Evolutionary conservation across 1,140 invertebrate genomes (phyloP).

Genomic region (Drosophila ironensis): DNA sequence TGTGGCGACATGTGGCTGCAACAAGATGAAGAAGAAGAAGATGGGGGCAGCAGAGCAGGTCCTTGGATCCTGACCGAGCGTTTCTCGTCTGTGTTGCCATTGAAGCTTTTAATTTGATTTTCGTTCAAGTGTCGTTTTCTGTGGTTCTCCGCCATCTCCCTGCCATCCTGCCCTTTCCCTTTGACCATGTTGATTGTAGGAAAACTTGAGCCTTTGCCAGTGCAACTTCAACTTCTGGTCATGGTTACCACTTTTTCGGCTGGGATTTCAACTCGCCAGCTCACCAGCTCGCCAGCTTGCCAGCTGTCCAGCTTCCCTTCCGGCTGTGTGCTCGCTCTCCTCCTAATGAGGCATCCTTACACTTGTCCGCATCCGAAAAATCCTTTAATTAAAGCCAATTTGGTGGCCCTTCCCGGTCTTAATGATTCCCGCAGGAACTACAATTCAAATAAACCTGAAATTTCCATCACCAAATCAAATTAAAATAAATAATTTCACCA

Average conservation of each 20-base stretch:
- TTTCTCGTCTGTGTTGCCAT: slow-evolving; percentile 59
- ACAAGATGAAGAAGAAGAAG: neutral
- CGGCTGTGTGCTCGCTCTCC: slow-evolving; percentile 10
- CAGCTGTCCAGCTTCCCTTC: slow-evolving; percentile 7
- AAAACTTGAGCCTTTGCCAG: slow-evolving; percentile 27
- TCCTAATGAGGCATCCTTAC: slow-evolving; percentile 40
- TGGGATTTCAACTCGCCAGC: slow-evolving; percentile 14
- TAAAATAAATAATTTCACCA: too few species aligned
- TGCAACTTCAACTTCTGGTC: neutral
- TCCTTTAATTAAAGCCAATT: slow-evolving; percentile 27
- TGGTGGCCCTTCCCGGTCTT: neutral
- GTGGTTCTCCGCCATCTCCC: slow-evolving; percentile 13
- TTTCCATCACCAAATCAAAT: too few species aligned
- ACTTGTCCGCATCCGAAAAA: slow-evolving; percentile 14
- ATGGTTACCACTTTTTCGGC: slow-evolving; percentile 15
- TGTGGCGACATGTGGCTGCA: slow-evolving; percentile 57
- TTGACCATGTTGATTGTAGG: slow-evolving; percentile 26
- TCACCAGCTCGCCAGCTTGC: neutral
- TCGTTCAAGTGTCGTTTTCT: slow-evolving; percentile 77
- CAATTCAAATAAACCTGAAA: neutral
- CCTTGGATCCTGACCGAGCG: slow-evolving; percentile 10
- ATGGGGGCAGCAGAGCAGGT: slow-evolving; percentile 13
- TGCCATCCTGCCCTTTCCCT: neutral
- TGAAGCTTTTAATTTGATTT: slow-evolving; percentile 80
- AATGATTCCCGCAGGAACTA: neutral